phyloP scores from a whole-genome alignment of 2,113 vertebrate species.

The Mesocricetus auratus region DNA sequence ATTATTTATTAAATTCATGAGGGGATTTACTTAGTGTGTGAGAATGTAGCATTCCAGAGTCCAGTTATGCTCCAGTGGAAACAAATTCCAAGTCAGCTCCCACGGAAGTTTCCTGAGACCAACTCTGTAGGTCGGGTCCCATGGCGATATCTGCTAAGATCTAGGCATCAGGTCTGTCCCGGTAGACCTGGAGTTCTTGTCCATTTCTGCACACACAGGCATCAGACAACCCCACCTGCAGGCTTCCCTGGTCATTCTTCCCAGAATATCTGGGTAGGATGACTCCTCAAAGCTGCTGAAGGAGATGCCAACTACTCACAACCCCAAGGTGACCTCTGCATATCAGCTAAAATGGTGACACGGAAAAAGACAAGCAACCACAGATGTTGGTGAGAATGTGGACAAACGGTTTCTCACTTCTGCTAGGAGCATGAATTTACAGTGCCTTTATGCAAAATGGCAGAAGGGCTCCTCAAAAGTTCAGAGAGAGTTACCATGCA shows the following conservation, averaged over 20 bases:
- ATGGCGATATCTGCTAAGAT: neutral
- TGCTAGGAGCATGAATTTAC: neutral
- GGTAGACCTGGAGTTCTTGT: neutral
- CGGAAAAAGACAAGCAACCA: neutral
- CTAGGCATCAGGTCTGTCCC: neutral
- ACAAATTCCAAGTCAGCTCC: neutral
- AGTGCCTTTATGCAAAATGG: neutral
- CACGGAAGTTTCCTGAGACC: neutral
- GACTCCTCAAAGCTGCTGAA: neutral
- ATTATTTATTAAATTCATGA: conserved; percentile 14
- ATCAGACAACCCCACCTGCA: neutral
- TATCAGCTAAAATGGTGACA: neutral
- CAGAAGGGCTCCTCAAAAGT: neutral
- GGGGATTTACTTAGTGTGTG: neutral
- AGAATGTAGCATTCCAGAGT: neutral
- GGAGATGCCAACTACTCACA: neutral
- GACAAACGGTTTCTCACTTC: neutral
- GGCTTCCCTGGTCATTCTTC: neutral
- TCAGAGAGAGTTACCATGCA: neutral
- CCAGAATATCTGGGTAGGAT: neutral
- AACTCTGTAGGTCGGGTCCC: too few relatives aligned
- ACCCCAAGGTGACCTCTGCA: neutral
- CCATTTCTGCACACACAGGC: neutral
- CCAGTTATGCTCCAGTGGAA: neutral
- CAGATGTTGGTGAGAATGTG: neutral